Percentiles rank a stretch among this genome's conserved stretches.
Evolutionary conservation across 2,113 vertebrate species (phyloP).

Genomic region (Seriola quinqueradiata): DNA sequence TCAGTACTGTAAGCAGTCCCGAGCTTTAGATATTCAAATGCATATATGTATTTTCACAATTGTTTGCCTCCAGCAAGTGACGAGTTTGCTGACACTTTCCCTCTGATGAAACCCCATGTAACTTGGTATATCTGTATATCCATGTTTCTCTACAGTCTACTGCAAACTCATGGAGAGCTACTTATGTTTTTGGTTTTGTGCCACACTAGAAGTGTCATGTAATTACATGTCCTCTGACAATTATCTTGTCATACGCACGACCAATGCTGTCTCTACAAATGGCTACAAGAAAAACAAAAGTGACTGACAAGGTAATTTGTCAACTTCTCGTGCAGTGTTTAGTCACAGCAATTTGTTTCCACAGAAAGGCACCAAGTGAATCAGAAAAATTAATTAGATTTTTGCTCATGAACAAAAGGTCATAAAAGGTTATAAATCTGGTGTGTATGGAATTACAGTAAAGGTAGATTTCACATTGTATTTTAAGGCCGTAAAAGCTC

Average conservation of each 20-base stretch:
- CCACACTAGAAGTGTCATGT: slow-evolving; percentile 10
- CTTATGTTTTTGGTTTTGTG: slow-evolving; percentile 39
- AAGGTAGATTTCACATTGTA: background rate
- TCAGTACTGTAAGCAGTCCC: too few relatives aligned
- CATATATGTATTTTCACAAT: background rate
- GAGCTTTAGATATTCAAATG: background rate
- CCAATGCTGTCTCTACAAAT: background rate
- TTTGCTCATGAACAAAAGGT: background rate
- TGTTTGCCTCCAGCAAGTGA: background rate
- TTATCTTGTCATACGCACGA: slow-evolving; percentile 20
- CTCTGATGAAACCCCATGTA: background rate
- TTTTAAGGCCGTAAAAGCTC: background rate
- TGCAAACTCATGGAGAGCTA: background rate
- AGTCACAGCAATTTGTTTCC: background rate
- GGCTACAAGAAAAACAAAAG: background rate
- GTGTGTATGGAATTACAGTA: background rate
- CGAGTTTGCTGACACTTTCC: background rate
- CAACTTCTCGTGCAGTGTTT: background rate
- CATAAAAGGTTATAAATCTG: background rate
- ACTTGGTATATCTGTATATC: background rate
- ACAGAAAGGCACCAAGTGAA: background rate
- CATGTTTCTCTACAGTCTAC: background rate
- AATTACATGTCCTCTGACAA: slow-evolving; percentile 21
- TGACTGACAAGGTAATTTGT: background rate
- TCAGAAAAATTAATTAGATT: background rate